These are phyloP conservation scores for Spatulosminthurus flaviceps DNA, from an alignment of 2,888 invertebrate species.

Conservation along the genomic window DNA sequence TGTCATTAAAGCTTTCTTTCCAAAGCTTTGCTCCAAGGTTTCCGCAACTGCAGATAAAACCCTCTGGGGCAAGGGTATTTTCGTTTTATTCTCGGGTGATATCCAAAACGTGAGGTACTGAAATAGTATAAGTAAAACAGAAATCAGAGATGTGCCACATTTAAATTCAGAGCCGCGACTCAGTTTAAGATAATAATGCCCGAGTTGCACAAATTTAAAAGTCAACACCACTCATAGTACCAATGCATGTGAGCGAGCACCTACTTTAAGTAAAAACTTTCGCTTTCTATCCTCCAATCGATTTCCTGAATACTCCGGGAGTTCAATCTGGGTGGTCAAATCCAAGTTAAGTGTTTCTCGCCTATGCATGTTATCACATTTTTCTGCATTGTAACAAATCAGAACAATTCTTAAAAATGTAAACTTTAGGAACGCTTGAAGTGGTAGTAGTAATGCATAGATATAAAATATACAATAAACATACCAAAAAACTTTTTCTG, in stretches of 20 bases:
- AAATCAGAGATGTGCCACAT: no score
- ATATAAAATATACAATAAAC: conserved; percentile 4
- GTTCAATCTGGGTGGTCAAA: conserved; percentile 72
- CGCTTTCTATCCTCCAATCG: conserved; percentile 69
- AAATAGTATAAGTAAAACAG: conserved; percentile 5
- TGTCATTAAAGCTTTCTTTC: background rate
- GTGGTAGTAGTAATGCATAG: background rate
- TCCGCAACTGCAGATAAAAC: conserved; percentile 69
- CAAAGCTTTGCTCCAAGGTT: conserved; percentile 70
- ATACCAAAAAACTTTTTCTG: conserved; percentile 71
- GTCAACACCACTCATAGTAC: no score
- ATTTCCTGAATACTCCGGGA: conserved; percentile 71
- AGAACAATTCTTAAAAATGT: conserved; percentile 33
- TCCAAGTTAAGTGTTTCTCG: conserved; percentile 75
- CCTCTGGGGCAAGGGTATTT: conserved; percentile 69
- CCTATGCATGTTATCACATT: conserved; percentile 65
- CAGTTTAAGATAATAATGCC: background rate
- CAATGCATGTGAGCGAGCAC: background rate
- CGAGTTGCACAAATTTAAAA: background rate
- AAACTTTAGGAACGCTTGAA: background rate
- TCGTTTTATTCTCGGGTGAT: conserved; percentile 61
- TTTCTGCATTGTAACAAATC: conserved; percentile 41
- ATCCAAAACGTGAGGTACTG: conserved; percentile 58
- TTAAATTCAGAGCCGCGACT: background rate
- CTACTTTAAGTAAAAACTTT: conserved; percentile 70